Percentiles rank a stretch among this genome's conserved stretches.
These are phyloP conservation scores for Alosa alosa DNA, from an alignment of 2,113 vertebrate species.

Conservation along the genomic window DNA sequence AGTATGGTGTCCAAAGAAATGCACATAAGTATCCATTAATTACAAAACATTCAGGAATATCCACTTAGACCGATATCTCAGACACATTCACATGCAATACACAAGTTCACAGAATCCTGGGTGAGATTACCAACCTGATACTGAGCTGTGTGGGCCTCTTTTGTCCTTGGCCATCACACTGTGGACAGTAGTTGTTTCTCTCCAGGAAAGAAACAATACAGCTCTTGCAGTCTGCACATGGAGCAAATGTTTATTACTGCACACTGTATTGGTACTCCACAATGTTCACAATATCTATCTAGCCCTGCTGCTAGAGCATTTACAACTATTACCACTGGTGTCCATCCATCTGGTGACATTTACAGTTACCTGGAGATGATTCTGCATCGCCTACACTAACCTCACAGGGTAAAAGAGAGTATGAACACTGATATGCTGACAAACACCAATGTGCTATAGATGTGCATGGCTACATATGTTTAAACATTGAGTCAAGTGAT, in stretches of 20 bases:
- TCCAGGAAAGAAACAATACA: slow-evolving; percentile 94
- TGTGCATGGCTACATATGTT: background rate
- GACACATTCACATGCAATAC: background rate
- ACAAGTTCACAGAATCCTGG: background rate
- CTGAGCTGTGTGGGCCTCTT: slow-evolving; percentile 91
- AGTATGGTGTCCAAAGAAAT: background rate
- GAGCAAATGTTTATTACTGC: background rate
- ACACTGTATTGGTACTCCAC: background rate
- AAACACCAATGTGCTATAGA: background rate
- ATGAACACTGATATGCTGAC: background rate
- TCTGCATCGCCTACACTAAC: background rate
- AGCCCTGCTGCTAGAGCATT: background rate
- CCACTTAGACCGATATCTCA: background rate
- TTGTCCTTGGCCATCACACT: slow-evolving; percentile 90
- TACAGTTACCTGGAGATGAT: background rate
- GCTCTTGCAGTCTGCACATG: slow-evolving; percentile 82
- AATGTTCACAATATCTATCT: background rate
- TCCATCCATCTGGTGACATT: background rate
- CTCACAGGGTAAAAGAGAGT: background rate
- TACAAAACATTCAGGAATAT: background rate
- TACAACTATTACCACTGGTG: background rate
- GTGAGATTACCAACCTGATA: slow-evolving; percentile 73
- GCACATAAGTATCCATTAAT: background rate
- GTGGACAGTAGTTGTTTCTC: slow-evolving; percentile 93
- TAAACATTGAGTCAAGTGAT: background rate